Conservation (phyloP, 2,113 vertebrate genomes). For the Talpa occidentalis region DNA sequence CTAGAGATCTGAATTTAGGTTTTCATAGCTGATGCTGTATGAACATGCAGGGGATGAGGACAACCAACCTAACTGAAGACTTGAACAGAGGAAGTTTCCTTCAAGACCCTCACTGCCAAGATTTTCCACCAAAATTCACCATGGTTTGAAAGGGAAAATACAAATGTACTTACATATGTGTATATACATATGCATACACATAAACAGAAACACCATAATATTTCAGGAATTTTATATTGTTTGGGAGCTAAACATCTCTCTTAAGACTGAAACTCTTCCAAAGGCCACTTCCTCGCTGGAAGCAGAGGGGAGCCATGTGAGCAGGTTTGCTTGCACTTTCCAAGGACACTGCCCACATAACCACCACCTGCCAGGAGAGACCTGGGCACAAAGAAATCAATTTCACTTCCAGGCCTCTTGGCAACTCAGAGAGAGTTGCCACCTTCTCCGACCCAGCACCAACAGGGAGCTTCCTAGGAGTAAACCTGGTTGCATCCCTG, state of each 20-base stretch:
- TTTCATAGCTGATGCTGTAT: neutral
- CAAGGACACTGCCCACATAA: conserved; percentile 14
- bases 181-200: neutral
- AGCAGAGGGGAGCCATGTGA: conserved; percentile 6
- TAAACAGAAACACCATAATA: neutral
- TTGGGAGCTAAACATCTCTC: conserved; percentile 1
- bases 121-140: neutral
- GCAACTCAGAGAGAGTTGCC: neutral
- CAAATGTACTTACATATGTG: neutral
- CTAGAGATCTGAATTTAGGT: no score
- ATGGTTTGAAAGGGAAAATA: neutral
- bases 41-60: neutral
- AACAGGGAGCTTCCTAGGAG: neutral
- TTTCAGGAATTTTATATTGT: neutral
- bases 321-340: conserved; percentile 13
- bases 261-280: conserved; percentile 20
- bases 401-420: neutral
- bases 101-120: neutral
- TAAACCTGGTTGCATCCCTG: neutral
- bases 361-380: neutral
- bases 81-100: neutral
- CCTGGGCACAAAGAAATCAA: conserved; percentile 42
- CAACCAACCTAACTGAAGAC: neutral
- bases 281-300: conserved; percentile 13
- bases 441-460: neutral